Percentiles rank a stretch among this genome's conserved stretches.
Evolutionary conservation across 2,113 vertebrate species (phyloP).

Genomic region (Eptesicus fuscus): DNA sequence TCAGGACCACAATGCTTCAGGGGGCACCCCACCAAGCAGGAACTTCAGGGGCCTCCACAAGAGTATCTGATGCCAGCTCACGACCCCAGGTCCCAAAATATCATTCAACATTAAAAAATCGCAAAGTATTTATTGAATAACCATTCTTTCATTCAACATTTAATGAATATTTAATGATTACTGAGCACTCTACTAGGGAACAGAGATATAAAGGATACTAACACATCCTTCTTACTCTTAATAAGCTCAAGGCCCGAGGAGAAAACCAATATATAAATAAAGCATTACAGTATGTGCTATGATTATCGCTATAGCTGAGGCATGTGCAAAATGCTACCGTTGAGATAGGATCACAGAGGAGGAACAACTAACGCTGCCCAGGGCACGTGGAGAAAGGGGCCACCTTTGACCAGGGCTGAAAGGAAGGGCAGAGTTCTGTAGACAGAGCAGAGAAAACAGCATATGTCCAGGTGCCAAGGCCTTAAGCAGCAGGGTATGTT

Average conservation of each 20-base stretch:
- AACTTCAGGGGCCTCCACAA: neutral
- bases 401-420: neutral
- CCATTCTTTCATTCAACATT: slow-evolving; percentile 49
- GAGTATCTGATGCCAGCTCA: neutral
- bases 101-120: neutral
- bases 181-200: slow-evolving; percentile 14
- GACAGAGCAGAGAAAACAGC: neutral
- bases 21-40: neutral
- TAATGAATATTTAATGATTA: slow-evolving; percentile 71
- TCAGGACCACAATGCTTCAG: neutral
- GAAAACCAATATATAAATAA: slow-evolving; percentile 20
- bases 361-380: neutral
- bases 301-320: neutral
- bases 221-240: slow-evolving; percentile 51
- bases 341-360: neutral
- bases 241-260: slow-evolving; percentile 40
- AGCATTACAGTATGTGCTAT: neutral
- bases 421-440: neutral
- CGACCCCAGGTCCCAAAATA: neutral
- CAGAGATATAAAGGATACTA: slow-evolving; percentile 29
- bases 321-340: neutral
- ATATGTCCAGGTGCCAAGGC: neutral
- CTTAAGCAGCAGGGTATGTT: neutral
- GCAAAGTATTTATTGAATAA: slow-evolving; percentile 37
- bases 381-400: neutral